A percentile compares a stretch with the other conserved stretches of the same genome.
These are phyloP conservation scores for Thumatha senex DNA, from an alignment of 2,888 invertebrate species.

Conservation along the genomic window DNA sequence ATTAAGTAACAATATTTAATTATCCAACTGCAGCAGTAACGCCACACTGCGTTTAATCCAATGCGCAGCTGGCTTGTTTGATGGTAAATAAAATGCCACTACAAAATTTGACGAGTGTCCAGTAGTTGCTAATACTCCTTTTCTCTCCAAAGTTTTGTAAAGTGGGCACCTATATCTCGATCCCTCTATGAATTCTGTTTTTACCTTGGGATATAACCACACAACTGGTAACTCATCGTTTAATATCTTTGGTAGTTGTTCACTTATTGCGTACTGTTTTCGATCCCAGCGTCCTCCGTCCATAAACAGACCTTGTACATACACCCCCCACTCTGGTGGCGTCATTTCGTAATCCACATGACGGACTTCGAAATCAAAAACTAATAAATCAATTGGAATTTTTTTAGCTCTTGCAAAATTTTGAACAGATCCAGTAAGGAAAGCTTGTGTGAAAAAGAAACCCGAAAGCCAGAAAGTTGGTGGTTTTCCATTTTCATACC, in stretches of 20 bases:
- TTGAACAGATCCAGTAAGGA: slow-evolving; percentile 95
- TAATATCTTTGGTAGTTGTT: slow-evolving; percentile 92
- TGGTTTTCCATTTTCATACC: slow-evolving; percentile 89
- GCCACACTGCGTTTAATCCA: slow-evolving; percentile 94
- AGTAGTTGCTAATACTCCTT: slow-evolving; percentile 91
- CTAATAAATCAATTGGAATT: slow-evolving; percentile 92
- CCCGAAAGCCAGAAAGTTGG: slow-evolving; percentile 95
- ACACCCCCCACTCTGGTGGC: slow-evolving; percentile 85
- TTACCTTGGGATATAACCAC: slow-evolving; percentile 87
- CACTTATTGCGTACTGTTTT: slow-evolving; percentile 82
- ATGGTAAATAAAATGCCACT: slow-evolving; percentile 88
- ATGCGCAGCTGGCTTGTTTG: slow-evolving; percentile 86
- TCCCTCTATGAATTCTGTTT: slow-evolving; percentile 75
- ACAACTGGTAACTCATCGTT: slow-evolving; percentile 91
- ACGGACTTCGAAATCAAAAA: slow-evolving; percentile 89
- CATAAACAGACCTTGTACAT: slow-evolving; percentile 89
- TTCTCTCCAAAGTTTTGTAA: slow-evolving; percentile 91
- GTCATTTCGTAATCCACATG: slow-evolving; percentile 63
- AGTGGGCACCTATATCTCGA: slow-evolving; percentile 88
- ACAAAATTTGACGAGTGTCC: slow-evolving; percentile 95
- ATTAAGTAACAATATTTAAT: slow-evolving; percentile 70
- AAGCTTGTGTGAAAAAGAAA: slow-evolving; percentile 96
- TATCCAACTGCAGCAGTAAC: slow-evolving; percentile 89
- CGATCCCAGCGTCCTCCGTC: slow-evolving; percentile 95
- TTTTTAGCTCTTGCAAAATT: slow-evolving; percentile 94